Evolutionary conservation across 2,888 invertebrate genomes (phyloP), one percentile per base, ranked within the genome.

Genomic region (Euplexia lucipara): DNA sequence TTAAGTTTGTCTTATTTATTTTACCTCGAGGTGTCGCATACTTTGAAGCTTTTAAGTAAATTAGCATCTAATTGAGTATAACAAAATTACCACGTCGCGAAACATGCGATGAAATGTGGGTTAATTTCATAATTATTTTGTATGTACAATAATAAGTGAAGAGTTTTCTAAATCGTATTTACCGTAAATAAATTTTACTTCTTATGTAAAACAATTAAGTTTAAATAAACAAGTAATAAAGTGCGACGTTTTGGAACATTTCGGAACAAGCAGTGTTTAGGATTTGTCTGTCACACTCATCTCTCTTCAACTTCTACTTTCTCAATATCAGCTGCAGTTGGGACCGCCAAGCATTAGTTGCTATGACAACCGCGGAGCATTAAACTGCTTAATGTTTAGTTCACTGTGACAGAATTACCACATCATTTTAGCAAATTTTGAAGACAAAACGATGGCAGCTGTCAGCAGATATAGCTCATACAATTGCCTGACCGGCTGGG

Each of bases 401-500:
- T 54, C 42, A 44, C 39, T 61, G 72, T 65, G 54, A 49, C n/a
- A n/a, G 14, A 20, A 22, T 34, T 9, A 37, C 20, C n/a, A 35
- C 37, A 44, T n/a, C n/a, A n/a, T 56, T 32, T 58, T 22, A 20
- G 2, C 42, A 34, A 18, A 51, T 34, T 32, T 32, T 47, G 48
- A 39, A 8, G 30, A 65, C 54, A 30, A 45, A 1, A 84, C 85
- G 79, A 97, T 97, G 97, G 96, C 96, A 83, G 97, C 97, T 83
- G 83, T 92, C 53, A 98, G 97, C 95, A 97, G 98, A 95, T 98
- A 98, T 96, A 98, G 97, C 92, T 98, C 98, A 70, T 98, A 98
- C 95, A 98, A 98, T 95, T 98, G 98, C 93, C 96, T 98, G 88
- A 97, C 97, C 75, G 97, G 98, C 91, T 98, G 98, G 98, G 98